Base-by-base conservation (phyloP, 2,797 vertebrate genomes). In the Protosalanx chinensis region DNA sequence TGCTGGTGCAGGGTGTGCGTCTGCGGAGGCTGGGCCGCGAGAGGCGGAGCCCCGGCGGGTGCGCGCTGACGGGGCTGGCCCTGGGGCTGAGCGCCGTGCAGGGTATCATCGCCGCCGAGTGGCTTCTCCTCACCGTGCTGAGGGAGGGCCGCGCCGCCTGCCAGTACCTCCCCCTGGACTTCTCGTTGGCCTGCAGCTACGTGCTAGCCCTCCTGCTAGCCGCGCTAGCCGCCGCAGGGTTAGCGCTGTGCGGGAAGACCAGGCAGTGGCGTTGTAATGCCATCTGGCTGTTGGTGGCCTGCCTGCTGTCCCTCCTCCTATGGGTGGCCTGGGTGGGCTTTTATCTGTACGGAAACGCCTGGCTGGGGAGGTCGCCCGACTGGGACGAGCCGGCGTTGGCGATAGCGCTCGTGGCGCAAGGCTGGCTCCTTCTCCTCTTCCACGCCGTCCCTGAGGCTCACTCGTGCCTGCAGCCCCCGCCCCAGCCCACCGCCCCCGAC, bases 281-380 rank as follows among this genome's bases (percentile, higher is more conserved):
- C 35, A 79, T 92, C 56, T 97, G 95, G 91, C 89, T 98, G 79
- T 89, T 98, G 78, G 76, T 95, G 74, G 94, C 96, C 0, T 93
- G 94, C 72, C 82, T 95, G 66, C 90, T 97, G 73, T 97, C 97
- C 0, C 64, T 94, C 84, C 89, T 98, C 70, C 93, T 98, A 79
- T 98, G 96, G 97, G 94, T 93, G 8, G 93, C 96, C 77, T 98
- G 97, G 97, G 90, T 97, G 87, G 94, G 94, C 81, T 96, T 98
- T 93, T 98, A 98, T 66, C 92, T 98, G 33, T 97, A 95, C 0
- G 96, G 95, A 46, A 98, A 97, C 0, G 70, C 81, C 0, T 91
- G 92, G 87, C 86, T 98, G 7, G 91, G 87, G 41, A 92, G 84
- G 57, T 91, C 89, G 56, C 94, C 96, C 0, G 82, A 91, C 57